These are phyloP conservation scores for Dorcus hopei DNA, from an alignment of 2,888 invertebrate species.

Conservation along the genomic window DNA sequence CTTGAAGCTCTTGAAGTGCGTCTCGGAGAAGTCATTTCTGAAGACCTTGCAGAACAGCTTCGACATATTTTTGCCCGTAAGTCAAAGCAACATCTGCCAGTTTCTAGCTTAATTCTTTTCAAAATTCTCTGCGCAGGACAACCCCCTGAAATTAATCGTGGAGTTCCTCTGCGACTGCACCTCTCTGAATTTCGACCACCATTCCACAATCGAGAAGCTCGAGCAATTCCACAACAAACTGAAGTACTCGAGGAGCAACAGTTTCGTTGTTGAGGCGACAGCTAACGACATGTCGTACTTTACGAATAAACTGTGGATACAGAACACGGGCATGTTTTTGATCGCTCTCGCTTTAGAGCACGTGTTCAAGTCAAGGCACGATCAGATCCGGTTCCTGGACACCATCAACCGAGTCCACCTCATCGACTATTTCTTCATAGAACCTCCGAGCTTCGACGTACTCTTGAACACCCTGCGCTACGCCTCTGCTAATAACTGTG, in stretches of 20 bases:
- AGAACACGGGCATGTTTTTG: constrained; percentile 57
- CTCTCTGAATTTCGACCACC: constrained; percentile 39
- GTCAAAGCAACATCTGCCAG: constrained; percentile 23
- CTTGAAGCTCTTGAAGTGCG: constrained; percentile 51
- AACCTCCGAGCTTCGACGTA: constrained; percentile 48
- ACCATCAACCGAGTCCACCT: constrained; percentile 58
- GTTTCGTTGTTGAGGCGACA: constrained; percentile 32
- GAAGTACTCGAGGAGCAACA: constrained; percentile 35
- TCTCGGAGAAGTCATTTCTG: constrained; percentile 57
- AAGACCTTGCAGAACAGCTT: constrained; percentile 64
- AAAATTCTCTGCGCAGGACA: constrained; percentile 53
- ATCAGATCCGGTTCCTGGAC: constrained; percentile 63
- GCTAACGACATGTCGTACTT: constrained; percentile 51
- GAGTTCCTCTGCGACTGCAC: constrained; percentile 41
- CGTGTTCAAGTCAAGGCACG: constrained; percentile 61
- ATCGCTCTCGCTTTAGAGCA: constrained; percentile 60
- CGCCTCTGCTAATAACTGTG: constrained; percentile 45
- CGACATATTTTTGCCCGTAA: constrained; percentile 67
- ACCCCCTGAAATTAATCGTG: constrained; percentile 53
- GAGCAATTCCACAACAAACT: constrained; percentile 43
- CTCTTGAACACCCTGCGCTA: constrained; percentile 7
- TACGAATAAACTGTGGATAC: constrained; percentile 56
- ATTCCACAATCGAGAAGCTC: constrained; percentile 37
- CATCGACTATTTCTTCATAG: constrained; percentile 53
- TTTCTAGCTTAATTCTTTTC: constrained; percentile 1